Conservation (phyloP, 2,888 invertebrate species). For the Leucophenga maculata region DNA sequence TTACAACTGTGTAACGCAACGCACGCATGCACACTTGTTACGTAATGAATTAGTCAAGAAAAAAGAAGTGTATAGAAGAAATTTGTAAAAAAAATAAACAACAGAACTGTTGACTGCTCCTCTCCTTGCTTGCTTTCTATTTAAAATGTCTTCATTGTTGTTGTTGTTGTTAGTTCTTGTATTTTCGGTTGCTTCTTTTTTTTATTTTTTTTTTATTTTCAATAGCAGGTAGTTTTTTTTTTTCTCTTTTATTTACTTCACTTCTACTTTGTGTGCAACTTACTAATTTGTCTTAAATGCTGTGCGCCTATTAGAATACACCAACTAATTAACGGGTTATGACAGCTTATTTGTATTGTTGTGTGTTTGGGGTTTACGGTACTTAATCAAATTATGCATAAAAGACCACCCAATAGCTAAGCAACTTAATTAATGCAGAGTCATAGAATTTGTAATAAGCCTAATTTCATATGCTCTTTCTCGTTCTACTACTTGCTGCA, state of each 20-base stretch:
- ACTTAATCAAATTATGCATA: constrained; percentile 45
- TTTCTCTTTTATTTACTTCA: constrained; percentile 39
- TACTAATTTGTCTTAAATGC: constrained; percentile 42
- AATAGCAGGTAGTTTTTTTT: constrained; percentile 30
- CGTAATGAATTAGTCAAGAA: constrained; percentile 45
- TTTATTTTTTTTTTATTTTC: constrained; percentile 34
- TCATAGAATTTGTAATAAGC: no score
- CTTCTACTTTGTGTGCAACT: constrained; percentile 22
- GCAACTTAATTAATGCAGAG: constrained; percentile 37
- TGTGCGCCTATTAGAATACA: constrained; percentile 68
- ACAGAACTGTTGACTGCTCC: background rate
- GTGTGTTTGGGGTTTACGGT: constrained; percentile 15
- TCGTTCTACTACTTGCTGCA: background rate
- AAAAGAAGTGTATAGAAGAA: background rate
- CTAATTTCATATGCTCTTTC: background rate
- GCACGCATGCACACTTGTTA: constrained; percentile 42
- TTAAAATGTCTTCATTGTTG: constrained; percentile 29
- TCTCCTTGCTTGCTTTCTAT: constrained; percentile 30
- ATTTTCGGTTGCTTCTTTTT: constrained; percentile 20
- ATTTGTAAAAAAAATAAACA: constrained; percentile 21
- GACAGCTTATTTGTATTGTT: constrained; percentile 45
- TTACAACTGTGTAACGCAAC: background rate
- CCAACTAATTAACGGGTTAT: constrained; percentile 71
- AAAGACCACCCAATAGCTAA: no score
- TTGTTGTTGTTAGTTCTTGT: constrained; percentile 3